Percentiles rank a stretch among this genome's conserved stretches.
phyloP scores from a whole-genome alignment of 1,140 invertebrate species.

The Brachionus plicatilis region DNA sequence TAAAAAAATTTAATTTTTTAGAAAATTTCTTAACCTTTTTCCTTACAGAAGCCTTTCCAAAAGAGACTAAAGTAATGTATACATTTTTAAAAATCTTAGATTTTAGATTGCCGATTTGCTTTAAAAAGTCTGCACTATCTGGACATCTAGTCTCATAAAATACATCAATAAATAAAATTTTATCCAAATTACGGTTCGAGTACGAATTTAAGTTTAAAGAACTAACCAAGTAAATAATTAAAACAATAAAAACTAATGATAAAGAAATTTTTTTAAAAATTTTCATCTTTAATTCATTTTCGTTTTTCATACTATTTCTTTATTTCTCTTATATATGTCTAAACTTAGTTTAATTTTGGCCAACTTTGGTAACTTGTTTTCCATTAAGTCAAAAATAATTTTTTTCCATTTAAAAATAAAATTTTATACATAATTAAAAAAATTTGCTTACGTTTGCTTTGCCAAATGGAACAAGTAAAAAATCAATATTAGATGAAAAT shows the following conservation, averaged over 20 bases:
- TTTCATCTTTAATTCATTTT: conserved; percentile 16
- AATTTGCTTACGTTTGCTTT: conserved; percentile 33
- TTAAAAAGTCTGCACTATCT: conserved; percentile 27
- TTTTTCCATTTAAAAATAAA: neutral
- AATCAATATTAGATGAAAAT: conserved; percentile 12
- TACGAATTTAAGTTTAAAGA: neutral
- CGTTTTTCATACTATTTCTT: neutral
- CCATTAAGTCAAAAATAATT: neutral
- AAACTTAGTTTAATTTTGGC: neutral
- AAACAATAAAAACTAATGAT: neutral
- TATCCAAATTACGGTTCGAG: neutral
- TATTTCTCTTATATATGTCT: neutral
- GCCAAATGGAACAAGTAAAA: conserved; percentile 11
- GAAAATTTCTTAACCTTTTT: too few relatives aligned
- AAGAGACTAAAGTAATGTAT: neutral
- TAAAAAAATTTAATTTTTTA: neutral
- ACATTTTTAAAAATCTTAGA: neutral
- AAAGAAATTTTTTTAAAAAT: neutral
- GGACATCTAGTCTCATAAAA: conserved; percentile 32
- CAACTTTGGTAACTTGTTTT: neutral
- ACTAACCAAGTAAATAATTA: neutral
- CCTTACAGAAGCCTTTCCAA: conserved; percentile 29
- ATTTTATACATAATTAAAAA: neutral
- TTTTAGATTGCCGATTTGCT: neutral
- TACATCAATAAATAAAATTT: neutral